Evolutionary conservation across 23 tunicate species (phyloP).

Genomic region (Ascidia mentula): DNA sequence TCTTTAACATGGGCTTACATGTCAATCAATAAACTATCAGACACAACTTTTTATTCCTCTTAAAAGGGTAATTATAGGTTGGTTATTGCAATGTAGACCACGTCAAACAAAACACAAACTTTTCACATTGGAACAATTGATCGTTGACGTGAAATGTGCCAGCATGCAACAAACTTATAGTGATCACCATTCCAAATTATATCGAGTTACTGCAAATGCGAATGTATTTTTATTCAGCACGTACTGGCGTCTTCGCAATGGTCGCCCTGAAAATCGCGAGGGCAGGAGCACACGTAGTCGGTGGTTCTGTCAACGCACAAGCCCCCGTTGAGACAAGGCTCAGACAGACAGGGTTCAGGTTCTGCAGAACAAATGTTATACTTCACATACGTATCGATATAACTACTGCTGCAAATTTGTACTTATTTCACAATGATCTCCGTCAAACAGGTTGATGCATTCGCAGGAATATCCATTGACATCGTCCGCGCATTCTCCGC

Average conservation of each 20-base stretch:
- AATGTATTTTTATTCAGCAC: too few species aligned
- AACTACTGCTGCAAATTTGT: background rate
- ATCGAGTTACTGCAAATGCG: too few species aligned
- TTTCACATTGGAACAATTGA: too few species aligned
- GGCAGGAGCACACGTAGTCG: conserved; percentile 89
- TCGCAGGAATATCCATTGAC: conserved; percentile 48
- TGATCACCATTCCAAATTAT: too few species aligned
- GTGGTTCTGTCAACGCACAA: conserved; percentile 51
- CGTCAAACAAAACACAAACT: too few species aligned
- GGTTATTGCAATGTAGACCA: too few species aligned
- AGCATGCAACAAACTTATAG: too few species aligned
- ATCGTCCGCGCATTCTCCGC: conserved; percentile 49
- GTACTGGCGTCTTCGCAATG: conserved; percentile 56
- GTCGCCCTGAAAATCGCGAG: conserved; percentile 77
- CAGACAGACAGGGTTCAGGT: conserved; percentile 61
- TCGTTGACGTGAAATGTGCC: too few species aligned
- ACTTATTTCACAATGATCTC: conserved; percentile 72
- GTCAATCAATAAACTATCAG: too few species aligned
- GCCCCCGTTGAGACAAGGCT: conserved; percentile 85
- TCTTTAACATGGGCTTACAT: too few species aligned
- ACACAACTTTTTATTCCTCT: too few species aligned
- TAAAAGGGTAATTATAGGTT: too few species aligned
- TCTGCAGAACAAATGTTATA: conserved; percentile 22
- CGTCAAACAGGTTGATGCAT: conserved; percentile 52
- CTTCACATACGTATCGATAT: background rate